Conservation (phyloP, 2,888 invertebrate genomes). For the Clostera curtula region DNA sequence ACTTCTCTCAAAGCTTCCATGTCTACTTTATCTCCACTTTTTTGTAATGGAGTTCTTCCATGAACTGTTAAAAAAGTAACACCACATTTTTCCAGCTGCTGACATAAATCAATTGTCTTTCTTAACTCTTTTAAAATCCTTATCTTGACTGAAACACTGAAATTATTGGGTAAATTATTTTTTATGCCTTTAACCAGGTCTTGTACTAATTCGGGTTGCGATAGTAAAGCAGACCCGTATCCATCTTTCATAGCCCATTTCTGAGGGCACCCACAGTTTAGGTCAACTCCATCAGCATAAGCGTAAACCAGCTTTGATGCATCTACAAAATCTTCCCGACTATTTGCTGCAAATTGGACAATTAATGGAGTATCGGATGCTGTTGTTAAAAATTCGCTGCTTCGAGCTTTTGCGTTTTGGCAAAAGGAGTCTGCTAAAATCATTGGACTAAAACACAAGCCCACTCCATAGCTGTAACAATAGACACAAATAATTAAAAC, state of each 20-base stretch:
- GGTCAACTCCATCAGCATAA: constrained; percentile 92
- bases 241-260: constrained; percentile 95
- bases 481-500: constrained; percentile 3
- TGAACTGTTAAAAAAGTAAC: constrained; percentile 92
- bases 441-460: constrained; percentile 97
- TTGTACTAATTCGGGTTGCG: constrained; percentile 87
- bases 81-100: constrained; percentile 88
- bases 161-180: constrained; percentile 81
- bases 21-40: constrained; percentile 83
- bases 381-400: constrained; percentile 86
- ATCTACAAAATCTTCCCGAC: constrained; percentile 85
- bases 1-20: constrained; percentile 81
- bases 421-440: constrained; percentile 96
- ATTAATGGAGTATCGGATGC: constrained; percentile 87
- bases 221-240: constrained; percentile 88
- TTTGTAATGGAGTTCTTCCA: constrained; percentile 90
- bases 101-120: constrained; percentile 86
- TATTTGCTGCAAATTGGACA: constrained; percentile 96
- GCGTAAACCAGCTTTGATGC: constrained; percentile 89
- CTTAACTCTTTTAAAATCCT: constrained; percentile 82
- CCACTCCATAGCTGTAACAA: constrained; percentile 83
- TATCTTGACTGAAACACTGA: constrained; percentile 94
- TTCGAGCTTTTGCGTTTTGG: constrained; percentile 89
- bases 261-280: constrained; percentile 99
- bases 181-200: constrained; percentile 87